phyloP scores from a whole-genome alignment of 1,140 invertebrate genomes.

The Philotrypesis tridentata region DNA sequence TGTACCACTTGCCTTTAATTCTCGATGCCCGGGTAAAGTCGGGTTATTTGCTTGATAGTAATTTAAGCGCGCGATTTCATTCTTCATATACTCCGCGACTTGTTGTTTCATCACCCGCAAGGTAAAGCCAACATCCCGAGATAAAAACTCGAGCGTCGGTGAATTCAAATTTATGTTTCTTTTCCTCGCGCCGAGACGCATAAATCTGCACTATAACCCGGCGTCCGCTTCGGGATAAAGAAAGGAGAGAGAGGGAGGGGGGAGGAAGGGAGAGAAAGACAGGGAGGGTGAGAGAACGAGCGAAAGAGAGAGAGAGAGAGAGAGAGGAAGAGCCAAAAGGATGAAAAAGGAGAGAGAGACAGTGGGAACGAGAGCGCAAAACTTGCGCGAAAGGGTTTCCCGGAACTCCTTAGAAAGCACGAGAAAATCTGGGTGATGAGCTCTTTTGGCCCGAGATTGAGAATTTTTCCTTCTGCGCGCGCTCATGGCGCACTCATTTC shows the following conservation, averaged over 20 bases:
- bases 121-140: neutral
- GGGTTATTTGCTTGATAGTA: neutral
- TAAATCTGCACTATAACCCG: neutral
- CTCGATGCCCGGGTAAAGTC: too few relatives aligned
- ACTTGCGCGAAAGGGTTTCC: neutral
- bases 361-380: neutral
- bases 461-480: neutral
- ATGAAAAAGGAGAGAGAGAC: neutral
- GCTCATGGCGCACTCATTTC: neutral
- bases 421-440: neutral
- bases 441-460: neutral
- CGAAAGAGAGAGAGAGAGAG: neutral
- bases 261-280: neutral
- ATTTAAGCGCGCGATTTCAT: neutral
- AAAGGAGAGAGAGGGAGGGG: neutral
- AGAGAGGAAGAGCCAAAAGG: neutral
- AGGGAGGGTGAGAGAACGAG: neutral
- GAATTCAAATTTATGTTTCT: neutral
- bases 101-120: neutral
- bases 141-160: neutral
- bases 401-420: neutral
- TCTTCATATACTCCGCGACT: neutral
- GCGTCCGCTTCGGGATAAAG: neutral
- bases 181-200: neutral
- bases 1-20: neutral